phyloP scores from a whole-genome alignment of 2,888 invertebrate genomes.

The Acanthacorydalis orientalis region DNA sequence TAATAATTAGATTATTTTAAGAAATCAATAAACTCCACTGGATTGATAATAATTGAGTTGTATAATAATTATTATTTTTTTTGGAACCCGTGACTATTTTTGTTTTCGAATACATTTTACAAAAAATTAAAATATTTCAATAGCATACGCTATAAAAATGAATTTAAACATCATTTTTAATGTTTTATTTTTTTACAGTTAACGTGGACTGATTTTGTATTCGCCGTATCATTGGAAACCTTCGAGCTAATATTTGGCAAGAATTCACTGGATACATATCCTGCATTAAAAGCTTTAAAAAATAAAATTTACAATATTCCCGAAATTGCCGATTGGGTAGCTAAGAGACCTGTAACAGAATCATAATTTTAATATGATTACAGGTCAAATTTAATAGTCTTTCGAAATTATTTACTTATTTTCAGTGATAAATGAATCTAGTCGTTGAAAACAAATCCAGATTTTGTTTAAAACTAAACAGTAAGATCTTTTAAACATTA shows the following conservation, averaged over 20 bases:
- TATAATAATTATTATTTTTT: too few relatives aligned
- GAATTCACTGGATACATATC: constrained; percentile 32
- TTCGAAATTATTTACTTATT: too few relatives aligned
- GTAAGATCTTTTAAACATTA: too few relatives aligned
- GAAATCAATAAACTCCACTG: neutral
- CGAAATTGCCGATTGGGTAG: constrained; percentile 35
- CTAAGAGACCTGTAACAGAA: constrained; percentile 36
- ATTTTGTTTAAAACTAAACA: too few relatives aligned
- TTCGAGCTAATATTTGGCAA: constrained; percentile 35
- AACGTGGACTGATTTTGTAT: constrained; percentile 41
- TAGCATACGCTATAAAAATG: neutral
- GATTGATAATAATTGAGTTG: too few relatives aligned
- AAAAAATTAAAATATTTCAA: too few relatives aligned
- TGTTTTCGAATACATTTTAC: too few relatives aligned
- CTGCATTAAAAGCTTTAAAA: constrained; percentile 32
- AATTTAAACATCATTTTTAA: neutral
- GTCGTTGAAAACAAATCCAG: too few relatives aligned
- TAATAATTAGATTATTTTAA: too few relatives aligned
- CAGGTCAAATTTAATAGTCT: too few relatives aligned
- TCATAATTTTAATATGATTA: constrained; percentile 19
- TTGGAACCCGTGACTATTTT: too few relatives aligned
- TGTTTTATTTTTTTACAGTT: constrained; percentile 24
- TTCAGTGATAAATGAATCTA: too few relatives aligned
- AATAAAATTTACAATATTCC: constrained; percentile 34
- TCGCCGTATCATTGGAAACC: constrained; percentile 35